These are phyloP conservation scores for Dissostichus mawsoni DNA, from an alignment of 2,113 vertebrate genomes.

Conservation along the genomic window DNA sequence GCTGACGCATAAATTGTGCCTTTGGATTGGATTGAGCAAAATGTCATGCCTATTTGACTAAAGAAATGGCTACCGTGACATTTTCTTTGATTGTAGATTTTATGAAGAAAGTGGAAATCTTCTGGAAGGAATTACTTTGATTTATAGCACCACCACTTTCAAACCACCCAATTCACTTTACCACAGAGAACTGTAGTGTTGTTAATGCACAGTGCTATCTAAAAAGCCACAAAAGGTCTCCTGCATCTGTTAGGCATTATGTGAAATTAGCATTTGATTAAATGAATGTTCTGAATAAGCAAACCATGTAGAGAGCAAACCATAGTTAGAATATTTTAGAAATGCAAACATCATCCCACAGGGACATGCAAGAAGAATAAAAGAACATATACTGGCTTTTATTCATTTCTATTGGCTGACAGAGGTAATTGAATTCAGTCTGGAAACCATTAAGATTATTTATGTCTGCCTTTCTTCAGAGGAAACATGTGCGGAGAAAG, in stretches of 20 bases:
- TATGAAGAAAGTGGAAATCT: conserved; percentile 57
- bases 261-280: conserved; percentile 74
- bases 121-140: conserved; percentile 60
- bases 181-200: conserved; percentile 35
- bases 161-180: conserved; percentile 51
- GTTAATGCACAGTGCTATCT: conserved; percentile 52
- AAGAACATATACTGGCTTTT: conserved; percentile 60
- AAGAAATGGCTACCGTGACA: conserved; percentile 35
- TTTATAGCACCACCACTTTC: conserved; percentile 61
- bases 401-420: conserved; percentile 73
- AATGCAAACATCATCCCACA: conserved; percentile 59
- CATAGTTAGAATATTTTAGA: conserved; percentile 54
- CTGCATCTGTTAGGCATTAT: conserved; percentile 57
- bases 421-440: conserved; percentile 73
- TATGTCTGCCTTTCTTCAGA: conserved; percentile 62
- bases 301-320: conserved; percentile 50
- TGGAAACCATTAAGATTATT: conserved; percentile 76
- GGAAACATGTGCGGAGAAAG: conserved; percentile 46
- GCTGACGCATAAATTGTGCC: not conserved
- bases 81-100: conserved; percentile 42
- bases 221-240: conserved; percentile 60
- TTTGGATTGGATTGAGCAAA: not conserved
- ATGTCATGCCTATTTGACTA: conserved; percentile 37
- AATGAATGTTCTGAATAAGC: conserved; percentile 58
- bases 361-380: conserved; percentile 75